Evolutionary conservation across 1,140 invertebrate genomes (phyloP), one percentile per base, ranked within the genome.

Genomic region (Macrostomum lignano): DNA sequence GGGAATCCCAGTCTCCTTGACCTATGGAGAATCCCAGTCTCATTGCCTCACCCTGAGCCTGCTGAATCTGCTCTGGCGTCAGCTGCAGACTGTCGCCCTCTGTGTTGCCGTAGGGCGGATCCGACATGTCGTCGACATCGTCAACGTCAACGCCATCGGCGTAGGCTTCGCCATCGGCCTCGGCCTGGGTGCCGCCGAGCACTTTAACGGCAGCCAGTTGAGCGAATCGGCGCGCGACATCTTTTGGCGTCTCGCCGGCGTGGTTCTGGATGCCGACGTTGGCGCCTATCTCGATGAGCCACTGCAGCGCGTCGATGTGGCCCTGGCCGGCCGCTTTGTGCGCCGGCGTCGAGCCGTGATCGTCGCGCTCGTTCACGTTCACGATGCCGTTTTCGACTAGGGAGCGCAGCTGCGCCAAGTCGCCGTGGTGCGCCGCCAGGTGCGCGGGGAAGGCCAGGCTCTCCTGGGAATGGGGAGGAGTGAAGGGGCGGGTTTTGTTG

Each of bases 281-380:
- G 5, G 55, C 51, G 3, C 54, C 56, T 46, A 53, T 54, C 39
- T 59, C 52, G 13, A 58, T 47, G 24, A 59, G 38, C 55, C 56
- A 58, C 34, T 55, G 47, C 14, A 58, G 38, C 20, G 58, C 39
- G 28, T 54, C 41, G 2, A 56, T 37, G 40, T 57, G 51, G 21
- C 55, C 55, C 33, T 59, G 52, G 21, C 54, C 55, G 24, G 55
- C 54, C 38, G 55, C 55, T 53, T 57, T 58, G 38, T 58, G 55
- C 20, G 49, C 48, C 9, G 46, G 45, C 19, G 52, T 57, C 3
- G 52, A 43, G 6, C 52, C 53, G 31, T 54, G 55, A 24, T 55
- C 49, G 40, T 59, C 56, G 33, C 51, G 39, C 35, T 59, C 56
- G 38, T 59, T 56, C 20, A 59, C 52, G 36, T 56, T 57, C 7